Conservation (phyloP, 2,113 vertebrate genomes). For the Triplophysa tibetana region DNA sequence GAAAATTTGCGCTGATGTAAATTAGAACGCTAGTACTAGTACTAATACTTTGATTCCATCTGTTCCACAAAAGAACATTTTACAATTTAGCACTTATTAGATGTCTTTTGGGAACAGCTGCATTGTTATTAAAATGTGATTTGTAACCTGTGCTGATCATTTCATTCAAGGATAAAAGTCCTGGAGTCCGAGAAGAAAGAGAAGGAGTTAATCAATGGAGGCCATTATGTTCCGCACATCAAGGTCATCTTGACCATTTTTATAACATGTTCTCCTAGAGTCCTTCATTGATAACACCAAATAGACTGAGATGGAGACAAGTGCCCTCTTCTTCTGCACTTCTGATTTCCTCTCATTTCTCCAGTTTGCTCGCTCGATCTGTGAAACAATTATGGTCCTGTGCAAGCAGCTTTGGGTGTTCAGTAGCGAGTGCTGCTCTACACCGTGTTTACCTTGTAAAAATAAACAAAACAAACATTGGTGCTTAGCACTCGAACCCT, state of each 20-base stretch:
- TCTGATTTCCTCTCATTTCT: neutral
- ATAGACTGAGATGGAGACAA: neutral
- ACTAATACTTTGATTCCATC: too few relatives aligned
- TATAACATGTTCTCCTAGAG: neutral
- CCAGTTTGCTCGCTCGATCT: neutral
- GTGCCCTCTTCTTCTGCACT: neutral
- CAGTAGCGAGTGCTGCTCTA: neutral
- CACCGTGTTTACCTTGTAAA: constrained; percentile 13
- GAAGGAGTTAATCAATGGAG: neutral
- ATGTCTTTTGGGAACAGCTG: too few relatives aligned
- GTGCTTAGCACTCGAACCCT: neutral
- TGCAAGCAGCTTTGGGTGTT: constrained; percentile 2
- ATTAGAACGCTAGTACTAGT: too few relatives aligned
- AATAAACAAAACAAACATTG: constrained; percentile 13
- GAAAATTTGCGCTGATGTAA: too few relatives aligned
- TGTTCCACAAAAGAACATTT: too few relatives aligned
- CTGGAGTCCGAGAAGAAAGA: neutral
- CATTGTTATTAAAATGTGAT: neutral
- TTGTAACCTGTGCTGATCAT: neutral
- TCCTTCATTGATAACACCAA: neutral
- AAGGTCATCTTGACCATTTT: constrained; percentile 3
- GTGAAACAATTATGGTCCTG: neutral
- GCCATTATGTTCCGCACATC: neutral
- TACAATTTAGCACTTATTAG: too few relatives aligned
- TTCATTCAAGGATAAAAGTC: neutral